Conservation (phyloP, 2,888 invertebrate species). For the Platycheirus albimanus region DNA sequence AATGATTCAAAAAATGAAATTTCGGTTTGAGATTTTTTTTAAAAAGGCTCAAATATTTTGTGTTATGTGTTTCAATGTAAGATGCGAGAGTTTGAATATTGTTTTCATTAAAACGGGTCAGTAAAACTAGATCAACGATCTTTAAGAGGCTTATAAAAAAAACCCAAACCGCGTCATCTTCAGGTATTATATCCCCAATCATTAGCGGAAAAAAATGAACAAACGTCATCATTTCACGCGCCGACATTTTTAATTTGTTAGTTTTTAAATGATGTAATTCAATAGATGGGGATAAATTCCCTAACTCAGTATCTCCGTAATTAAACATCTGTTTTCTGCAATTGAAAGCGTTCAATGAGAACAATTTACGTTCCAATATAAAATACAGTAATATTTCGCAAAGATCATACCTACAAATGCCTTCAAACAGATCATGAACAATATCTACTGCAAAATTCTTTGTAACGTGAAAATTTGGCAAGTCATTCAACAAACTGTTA, state of each 20-base stretch:
- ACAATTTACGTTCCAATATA: not conserved
- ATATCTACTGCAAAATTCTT: not conserved
- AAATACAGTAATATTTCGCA: not conserved
- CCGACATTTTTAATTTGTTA: constrained; percentile 47
- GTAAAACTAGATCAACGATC: constrained; percentile 6
- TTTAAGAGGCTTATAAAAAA: constrained; percentile 6
- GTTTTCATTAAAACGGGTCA: constrained; percentile 1
- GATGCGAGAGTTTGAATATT: not conserved
- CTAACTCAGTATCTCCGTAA: constrained; percentile 49
- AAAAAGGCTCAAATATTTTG: constrained; percentile 3
- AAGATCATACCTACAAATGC: not conserved
- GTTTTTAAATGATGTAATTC: constrained; percentile 21
- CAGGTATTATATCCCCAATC: constrained; percentile 31
- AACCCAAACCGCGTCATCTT: constrained; percentile 16
- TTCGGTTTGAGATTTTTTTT: not conserved
- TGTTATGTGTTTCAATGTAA: not conserved
- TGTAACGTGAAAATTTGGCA: not conserved
- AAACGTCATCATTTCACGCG: constrained; percentile 50
- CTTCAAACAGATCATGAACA: constrained; percentile 2
- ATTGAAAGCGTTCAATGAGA: not conserved
- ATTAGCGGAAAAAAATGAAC: constrained; percentile 54
- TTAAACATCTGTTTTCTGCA: constrained; percentile 61
- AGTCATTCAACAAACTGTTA: not conserved
- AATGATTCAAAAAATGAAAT: no score
- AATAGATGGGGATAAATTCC: constrained; percentile 49